Evolutionary conservation across 2,797 vertebrate genomes (phyloP).

Genomic region (Melanotaenia pygmaea): DNA sequence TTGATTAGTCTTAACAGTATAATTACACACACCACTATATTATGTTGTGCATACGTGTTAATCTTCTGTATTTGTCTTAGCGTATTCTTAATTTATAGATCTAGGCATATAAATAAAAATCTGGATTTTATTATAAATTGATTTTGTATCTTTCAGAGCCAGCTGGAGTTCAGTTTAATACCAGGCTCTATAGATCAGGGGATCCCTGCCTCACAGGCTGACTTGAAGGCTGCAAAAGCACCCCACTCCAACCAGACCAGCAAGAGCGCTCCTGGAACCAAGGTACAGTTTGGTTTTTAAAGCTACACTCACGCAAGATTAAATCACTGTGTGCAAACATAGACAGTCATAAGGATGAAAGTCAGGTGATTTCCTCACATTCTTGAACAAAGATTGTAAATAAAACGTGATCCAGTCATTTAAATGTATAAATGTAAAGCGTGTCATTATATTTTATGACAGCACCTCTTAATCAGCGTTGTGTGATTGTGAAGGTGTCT

Average conservation of each 20-base stretch:
- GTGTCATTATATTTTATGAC: neutral
- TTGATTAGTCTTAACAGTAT: no score
- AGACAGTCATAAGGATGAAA: no score
- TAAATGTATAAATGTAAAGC: no score
- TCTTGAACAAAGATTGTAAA: no score
- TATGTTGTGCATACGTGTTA: no score
- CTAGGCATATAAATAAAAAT: no score
- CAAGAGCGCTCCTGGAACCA: conserved; percentile 81
- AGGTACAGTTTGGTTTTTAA: conserved; percentile 57
- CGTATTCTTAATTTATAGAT: no score
- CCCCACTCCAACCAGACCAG: conserved; percentile 75
- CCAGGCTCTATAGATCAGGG: conserved; percentile 82
- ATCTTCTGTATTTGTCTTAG: no score
- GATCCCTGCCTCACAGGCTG: conserved; percentile 65
- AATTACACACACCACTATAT: no score
- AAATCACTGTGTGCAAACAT: no score
- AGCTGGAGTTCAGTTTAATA: conserved; percentile 93
- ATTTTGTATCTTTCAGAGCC: conserved; percentile 85
- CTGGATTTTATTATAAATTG: neutral
- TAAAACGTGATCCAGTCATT: no score
- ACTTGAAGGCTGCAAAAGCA: conserved; percentile 80
- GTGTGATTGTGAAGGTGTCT: conserved; percentile 67
- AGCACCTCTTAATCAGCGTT: neutral
- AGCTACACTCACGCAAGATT: neutral
- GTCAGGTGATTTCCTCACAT: neutral